Conservation (phyloP, 35 echinoderm and acorn worm species). For the Chiridota heheva region DNA sequence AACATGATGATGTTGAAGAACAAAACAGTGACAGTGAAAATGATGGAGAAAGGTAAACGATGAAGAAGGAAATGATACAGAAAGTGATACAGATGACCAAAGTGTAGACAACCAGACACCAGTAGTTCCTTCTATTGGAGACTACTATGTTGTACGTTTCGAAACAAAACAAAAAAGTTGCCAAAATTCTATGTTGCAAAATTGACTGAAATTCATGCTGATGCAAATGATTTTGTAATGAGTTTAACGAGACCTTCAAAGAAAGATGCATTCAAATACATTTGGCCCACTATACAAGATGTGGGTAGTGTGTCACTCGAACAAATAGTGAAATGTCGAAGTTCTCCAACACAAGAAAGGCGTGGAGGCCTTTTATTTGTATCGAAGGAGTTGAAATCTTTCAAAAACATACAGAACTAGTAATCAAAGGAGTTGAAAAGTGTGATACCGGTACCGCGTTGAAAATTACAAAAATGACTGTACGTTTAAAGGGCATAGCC, state of each 20-base stretch:
- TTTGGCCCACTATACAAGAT: neutral
- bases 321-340: neutral
- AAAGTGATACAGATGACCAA: no score
- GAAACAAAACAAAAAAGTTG: neutral
- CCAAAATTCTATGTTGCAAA: constrained; percentile 2
- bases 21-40: neutral
- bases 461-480: no score
- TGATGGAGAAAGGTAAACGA: neutral
- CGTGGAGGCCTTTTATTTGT: neutral
- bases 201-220: neutral
- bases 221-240: neutral
- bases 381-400: constrained; percentile 1
- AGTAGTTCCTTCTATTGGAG: neutral
- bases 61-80: neutral
- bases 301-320: neutral
- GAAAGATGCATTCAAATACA: neutral
- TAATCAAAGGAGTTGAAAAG: no score
- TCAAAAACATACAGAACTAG: neutral
- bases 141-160: constrained; percentile 8
- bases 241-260: neutral
- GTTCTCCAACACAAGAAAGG: constrained; percentile 17
- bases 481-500: no score
- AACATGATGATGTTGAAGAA: neutral
- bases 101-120: neutral
- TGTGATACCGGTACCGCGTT: no score